Percentiles rank a stretch among this genome's conserved stretches.
Conservation (phyloP, 2,113 vertebrate genomes). For the Turdus rufiventris region DNA sequence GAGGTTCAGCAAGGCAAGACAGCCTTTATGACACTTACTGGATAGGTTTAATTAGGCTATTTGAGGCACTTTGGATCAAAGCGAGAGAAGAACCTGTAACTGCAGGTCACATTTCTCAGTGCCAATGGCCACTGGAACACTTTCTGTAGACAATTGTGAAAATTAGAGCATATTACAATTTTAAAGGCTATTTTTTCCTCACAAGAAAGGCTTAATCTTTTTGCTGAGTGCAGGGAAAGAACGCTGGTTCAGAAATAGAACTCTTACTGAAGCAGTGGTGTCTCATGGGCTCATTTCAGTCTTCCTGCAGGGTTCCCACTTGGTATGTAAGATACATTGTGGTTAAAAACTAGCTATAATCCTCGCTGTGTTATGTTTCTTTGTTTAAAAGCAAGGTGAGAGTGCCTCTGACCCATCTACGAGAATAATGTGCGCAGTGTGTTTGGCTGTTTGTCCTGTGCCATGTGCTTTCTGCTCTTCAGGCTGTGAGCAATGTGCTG, state of each 20-base stretch:
- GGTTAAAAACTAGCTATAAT: not conserved
- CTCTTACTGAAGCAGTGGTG: not conserved
- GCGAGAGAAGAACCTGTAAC: not conserved
- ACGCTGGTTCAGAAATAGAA: not conserved
- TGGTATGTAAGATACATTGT: not conserved
- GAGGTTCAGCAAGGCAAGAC: not conserved
- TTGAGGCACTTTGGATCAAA: not conserved
- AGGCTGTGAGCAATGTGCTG: not conserved
- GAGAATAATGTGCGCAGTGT: not conserved
- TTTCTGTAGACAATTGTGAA: not conserved
- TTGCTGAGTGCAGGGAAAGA: not conserved
- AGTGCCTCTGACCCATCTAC: not conserved
- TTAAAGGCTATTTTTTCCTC: not conserved
- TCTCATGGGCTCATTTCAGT: not conserved
- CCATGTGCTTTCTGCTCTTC: not conserved
- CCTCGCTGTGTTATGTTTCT: not conserved
- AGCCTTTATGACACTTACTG: not conserved
- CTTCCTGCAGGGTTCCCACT: not conserved
- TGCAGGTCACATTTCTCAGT: not conserved
- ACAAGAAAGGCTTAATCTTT: not conserved
- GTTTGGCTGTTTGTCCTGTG: not conserved
- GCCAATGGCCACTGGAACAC: not conserved
- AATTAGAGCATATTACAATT: not conserved
- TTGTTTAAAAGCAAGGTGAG: not conserved
- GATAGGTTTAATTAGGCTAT: not conserved